Evolutionary conservation across 2,113 vertebrate species (phyloP), one percentile per base, ranked within the genome.

Genomic region (Ascaphus truei): DNA sequence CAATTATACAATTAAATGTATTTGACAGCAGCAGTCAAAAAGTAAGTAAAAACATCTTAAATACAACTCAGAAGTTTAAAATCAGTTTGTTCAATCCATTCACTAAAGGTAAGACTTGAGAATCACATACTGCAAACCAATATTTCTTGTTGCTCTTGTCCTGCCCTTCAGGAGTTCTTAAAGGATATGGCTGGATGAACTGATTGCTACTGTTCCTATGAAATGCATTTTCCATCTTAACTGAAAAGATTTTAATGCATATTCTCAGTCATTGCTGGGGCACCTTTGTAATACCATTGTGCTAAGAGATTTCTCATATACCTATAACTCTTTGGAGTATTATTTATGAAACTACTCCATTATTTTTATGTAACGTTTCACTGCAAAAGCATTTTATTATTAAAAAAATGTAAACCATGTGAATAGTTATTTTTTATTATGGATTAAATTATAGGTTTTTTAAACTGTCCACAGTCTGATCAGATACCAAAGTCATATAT

Each of bases 101-200:
- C 18, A 23, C 18, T 39, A 57, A 34, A 58, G 37, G 53, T 47
- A 43, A 47, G 22, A 55, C 4, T 33, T 15, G 15, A 29, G 10
- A 20, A 25, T 18, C 31, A 27, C 45, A 51, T 15, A 22, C 15
- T 37, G 43, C 45, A 69, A 59, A 59, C 33, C 66, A 69, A 59
- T 60, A 55, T 34, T 45, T 47, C 23, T 59, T 30, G 43, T 36
- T 68, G 64, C 23, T 50, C 66, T 59, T 68, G 53, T 27, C 30
- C 18, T 60, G 43, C 43, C 66, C 66, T 69, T 60, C 56, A 69
- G n/a, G n/a, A n/a, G n/a, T n/a, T n/a, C n/a, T n/a, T n/a, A n/a
- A n/a, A n/a, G n/a, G 56, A 50, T 36, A 59, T n/a, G 66, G 55
- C 56, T 59, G 55, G 55, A 16, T 59, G 55, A 69, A 60, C 18